Evolutionary conservation across 2,113 vertebrate genomes (phyloP), one percentile per base, ranked within the genome.

Genomic region (Ceyx margarethae): DNA sequence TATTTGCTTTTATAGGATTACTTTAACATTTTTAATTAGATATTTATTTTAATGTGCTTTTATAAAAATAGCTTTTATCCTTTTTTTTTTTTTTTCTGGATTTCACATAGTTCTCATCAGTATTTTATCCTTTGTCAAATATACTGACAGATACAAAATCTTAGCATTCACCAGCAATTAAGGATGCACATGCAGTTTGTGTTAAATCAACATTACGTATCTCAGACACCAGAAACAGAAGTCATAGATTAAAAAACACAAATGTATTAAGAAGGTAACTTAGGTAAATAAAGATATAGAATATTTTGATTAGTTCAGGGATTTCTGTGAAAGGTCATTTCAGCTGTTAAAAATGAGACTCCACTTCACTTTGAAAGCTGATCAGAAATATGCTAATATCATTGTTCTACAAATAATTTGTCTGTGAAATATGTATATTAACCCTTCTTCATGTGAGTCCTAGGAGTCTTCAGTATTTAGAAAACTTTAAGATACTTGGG

Each of bases 101-200:
- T 77, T 77, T 57, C 17, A 37, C 0, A 0, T 68, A 31, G 2
- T 2, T n/a, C 22, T 77, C 22, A 28, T 9, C 0, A 1, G 7
- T 84, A 46, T 45, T 58, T 40, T 8, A 3, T 69, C n/a, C 25
- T 66, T 85, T 75, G 31, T 43, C 2, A 35, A 73, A 69, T 13
- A 62, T 8, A 50, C 0, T 10, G n/a, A 28, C 16, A 40, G 10
- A 61, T 37, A 37, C 3, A 62, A 81, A 86, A 65, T 42, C 31
- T 60, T 21, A 67, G 8, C 5, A 9, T 67, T 79, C 18, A 81
- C 3, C 21, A 58, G 15, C 4, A 68, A 20, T 51, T 81, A 33
- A 69, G 6, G 5, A 20, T 26, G 53, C 75, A 75, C 33, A 56
- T 1, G 2, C 6, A 33, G 15, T 46, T 64, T 64, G 7, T 72